phyloP scores from a whole-genome alignment of 2,888 invertebrate genomes.

The Scelioninae gen. 1 region DNA sequence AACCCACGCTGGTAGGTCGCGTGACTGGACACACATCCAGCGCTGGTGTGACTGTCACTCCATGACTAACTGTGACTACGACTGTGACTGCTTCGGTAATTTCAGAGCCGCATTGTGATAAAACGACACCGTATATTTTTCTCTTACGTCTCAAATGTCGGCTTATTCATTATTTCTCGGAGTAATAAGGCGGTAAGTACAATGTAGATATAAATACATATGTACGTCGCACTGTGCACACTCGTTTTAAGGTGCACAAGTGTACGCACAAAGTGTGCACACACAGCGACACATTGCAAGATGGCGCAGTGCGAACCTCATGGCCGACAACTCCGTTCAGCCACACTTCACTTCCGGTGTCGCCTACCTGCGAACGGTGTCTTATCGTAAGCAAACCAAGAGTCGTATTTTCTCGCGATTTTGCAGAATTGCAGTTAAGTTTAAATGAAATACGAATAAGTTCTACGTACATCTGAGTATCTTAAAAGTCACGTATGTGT shows the following conservation, averaged over 20 bases:
- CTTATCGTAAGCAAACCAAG: background rate
- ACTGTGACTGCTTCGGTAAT: constrained; percentile 72
- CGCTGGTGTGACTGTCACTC: constrained; percentile 74
- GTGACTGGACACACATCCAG: constrained; percentile 72
- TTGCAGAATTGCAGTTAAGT: background rate
- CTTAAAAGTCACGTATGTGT: too few species aligned
- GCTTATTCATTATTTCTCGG: constrained; percentile 74
- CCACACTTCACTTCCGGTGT: constrained; percentile 69
- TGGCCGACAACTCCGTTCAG: constrained; percentile 65
- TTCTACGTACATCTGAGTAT: too few species aligned
- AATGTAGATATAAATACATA: constrained; percentile 69
- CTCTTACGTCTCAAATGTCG: constrained; percentile 66
- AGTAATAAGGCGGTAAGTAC: constrained; percentile 73
- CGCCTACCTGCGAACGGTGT: constrained; percentile 29
- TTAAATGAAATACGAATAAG: too few species aligned
- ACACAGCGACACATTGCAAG: constrained; percentile 34
- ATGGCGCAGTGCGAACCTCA: constrained; percentile 70
- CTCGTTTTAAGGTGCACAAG: background rate
- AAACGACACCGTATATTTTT: constrained; percentile 74
- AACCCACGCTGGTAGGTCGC: constrained; percentile 76
- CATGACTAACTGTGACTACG: constrained; percentile 74
- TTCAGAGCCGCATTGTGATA: constrained; percentile 72
- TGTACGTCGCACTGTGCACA: constrained; percentile 32
- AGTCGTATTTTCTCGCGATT: constrained; percentile 1
- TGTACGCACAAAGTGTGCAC: constrained; percentile 40